These are phyloP conservation scores for Alcedo atthis DNA, from an alignment of 2,797 vertebrate species.

Conservation along the genomic window DNA sequence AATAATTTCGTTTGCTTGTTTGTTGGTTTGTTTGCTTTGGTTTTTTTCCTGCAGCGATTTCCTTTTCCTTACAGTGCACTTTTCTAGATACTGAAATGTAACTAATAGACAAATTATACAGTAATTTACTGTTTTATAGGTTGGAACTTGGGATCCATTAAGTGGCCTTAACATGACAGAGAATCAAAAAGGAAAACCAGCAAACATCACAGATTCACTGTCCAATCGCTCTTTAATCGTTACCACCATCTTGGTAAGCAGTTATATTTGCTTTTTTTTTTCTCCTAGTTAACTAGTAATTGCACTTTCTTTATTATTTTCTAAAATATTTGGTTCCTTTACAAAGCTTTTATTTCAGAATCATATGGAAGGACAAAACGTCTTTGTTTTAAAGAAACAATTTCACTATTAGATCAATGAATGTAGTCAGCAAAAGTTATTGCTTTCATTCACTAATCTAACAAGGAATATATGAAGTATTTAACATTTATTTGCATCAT, in stretches of 20 bases:
- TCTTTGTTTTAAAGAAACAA: background rate
- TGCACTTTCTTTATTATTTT: background rate
- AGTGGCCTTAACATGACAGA: constrained; percentile 98
- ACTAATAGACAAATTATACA: constrained; percentile 30
- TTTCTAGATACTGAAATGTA: background rate
- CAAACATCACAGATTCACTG: constrained; percentile 94
- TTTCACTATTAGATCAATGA: background rate
- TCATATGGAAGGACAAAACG: background rate
- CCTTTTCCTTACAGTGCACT: background rate
- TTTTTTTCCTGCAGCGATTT: background rate
- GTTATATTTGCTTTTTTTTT: constrained; percentile 18
- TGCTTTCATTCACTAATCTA: background rate
- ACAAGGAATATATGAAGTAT: background rate
- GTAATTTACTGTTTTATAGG: constrained; percentile 80
- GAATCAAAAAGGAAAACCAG: constrained; percentile 92
- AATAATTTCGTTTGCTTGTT: background rate
- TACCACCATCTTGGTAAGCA: constrained; percentile 94
- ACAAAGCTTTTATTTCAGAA: background rate
- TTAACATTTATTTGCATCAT: background rate
- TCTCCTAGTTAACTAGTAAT: constrained; percentile 11
- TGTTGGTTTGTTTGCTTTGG: background rate
- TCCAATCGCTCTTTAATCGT: constrained; percentile 94
- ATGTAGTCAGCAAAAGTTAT: background rate
- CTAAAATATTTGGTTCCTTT: constrained; percentile 5
- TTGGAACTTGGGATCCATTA: constrained; percentile 95